Conservation (phyloP, 2,888 invertebrate species). For the Keiferia lycopersicella region DNA sequence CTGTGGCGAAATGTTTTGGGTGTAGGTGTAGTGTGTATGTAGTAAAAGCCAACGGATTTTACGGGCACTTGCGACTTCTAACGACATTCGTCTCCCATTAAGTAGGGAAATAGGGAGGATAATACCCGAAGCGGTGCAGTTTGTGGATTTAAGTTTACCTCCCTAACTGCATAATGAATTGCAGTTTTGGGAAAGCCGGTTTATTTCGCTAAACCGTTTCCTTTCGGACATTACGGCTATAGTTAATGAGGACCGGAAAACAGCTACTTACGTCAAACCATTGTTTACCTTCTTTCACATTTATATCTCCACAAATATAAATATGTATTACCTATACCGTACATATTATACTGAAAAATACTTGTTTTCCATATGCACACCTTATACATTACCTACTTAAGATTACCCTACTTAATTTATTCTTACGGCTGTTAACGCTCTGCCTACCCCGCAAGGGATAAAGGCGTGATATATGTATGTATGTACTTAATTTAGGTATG, state of each 20-base stretch:
- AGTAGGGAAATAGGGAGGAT: slow-evolving; percentile 70
- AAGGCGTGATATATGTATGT: too few species aligned
- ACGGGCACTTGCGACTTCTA: slow-evolving; percentile 72
- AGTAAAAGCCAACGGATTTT: slow-evolving; percentile 62
- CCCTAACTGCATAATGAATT: slow-evolving; percentile 64
- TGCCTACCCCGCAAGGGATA: too few species aligned
- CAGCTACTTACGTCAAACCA: too few species aligned
- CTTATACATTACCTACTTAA: too few species aligned
- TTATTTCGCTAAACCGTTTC: slow-evolving; percentile 37
- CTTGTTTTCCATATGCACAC: too few species aligned
- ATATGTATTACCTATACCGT: too few species aligned
- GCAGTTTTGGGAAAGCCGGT: slow-evolving; percentile 47
- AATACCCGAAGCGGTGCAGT: slow-evolving; percentile 67
- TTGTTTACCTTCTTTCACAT: too few species aligned
- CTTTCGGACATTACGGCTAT: not conserved
- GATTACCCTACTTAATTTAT: too few species aligned
- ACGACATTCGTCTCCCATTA: slow-evolving; percentile 76
- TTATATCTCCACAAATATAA: too few species aligned
- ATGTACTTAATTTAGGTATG: too few species aligned
- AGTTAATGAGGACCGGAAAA: not conserved
- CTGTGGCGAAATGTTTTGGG: slow-evolving; percentile 34
- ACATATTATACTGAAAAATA: too few species aligned
- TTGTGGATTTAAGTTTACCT: slow-evolving; percentile 67
- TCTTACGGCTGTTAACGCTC: too few species aligned
- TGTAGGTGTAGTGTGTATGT: slow-evolving; percentile 49